A percentile compares a stretch with the other conserved stretches of the same genome.
phyloP scores from a whole-genome alignment of 2,888 invertebrate genomes.

The Eilema depressum region DNA sequence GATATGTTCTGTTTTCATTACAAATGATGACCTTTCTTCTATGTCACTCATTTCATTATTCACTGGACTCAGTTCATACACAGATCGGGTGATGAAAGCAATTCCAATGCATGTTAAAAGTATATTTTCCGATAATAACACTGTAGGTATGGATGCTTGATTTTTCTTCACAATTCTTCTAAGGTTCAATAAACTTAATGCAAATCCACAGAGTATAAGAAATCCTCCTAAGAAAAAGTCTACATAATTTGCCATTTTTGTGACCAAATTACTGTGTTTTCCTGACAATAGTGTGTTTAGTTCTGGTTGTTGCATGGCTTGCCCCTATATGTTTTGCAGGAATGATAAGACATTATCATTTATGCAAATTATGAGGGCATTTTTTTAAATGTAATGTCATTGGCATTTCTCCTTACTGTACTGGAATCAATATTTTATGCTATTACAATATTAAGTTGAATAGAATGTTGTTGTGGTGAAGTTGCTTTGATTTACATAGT shows the following conservation, averaged over 20 bases:
- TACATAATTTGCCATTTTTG: slow-evolving; percentile 64
- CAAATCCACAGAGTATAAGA: slow-evolving; percentile 73
- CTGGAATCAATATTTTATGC: not conserved
- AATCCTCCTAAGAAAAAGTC: slow-evolving; percentile 77
- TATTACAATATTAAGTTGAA: not conserved
- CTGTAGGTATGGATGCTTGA: slow-evolving; percentile 60
- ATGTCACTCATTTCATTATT: slow-evolving; percentile 62
- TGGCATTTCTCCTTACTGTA: slow-evolving; percentile 33
- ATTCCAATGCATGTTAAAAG: slow-evolving; percentile 76
- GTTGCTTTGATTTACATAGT: too few species aligned
- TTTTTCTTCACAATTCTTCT: slow-evolving; percentile 65
- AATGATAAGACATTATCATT: slow-evolving; percentile 60
- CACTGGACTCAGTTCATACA: slow-evolving; percentile 60
- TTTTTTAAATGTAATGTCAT: slow-evolving; percentile 48
- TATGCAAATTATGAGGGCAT: slow-evolving; percentile 79
- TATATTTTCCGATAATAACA: slow-evolving; percentile 79
- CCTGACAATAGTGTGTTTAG: slow-evolving; percentile 10
- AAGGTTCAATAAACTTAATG: slow-evolving; percentile 73
- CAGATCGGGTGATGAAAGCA: slow-evolving; percentile 68
- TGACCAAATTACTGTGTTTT: slow-evolving; percentile 3
- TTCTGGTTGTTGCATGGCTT: slow-evolving; percentile 43
- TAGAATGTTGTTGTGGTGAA: not conserved
- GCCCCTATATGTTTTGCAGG: slow-evolving; percentile 69
- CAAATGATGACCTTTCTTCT: slow-evolving; percentile 59
- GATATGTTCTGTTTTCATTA: slow-evolving; percentile 43